Conservation (phyloP, 2,113 vertebrate species). For the Sigmodon hispidus region DNA sequence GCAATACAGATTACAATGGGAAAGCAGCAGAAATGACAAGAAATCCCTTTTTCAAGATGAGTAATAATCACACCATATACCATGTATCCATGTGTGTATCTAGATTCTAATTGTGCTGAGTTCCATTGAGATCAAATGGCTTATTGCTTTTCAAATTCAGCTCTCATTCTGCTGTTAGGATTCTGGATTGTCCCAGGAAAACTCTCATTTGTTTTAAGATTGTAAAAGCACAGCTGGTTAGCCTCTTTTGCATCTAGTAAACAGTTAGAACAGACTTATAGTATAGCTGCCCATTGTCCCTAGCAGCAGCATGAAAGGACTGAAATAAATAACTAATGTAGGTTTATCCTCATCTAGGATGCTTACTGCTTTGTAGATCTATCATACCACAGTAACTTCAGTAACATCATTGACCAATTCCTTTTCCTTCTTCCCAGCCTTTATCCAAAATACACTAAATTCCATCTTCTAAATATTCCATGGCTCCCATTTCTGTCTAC, state of each 20-base stretch:
- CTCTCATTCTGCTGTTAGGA: background rate
- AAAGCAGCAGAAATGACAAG: background rate
- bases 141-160: constrained; percentile 6
- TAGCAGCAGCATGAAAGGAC: background rate
- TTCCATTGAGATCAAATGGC: background rate
- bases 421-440: background rate
- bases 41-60: background rate
- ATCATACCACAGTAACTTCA: background rate
- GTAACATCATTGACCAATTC: background rate
- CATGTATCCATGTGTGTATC: background rate
- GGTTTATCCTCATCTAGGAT: background rate
- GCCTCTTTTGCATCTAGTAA: background rate
- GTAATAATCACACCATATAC: background rate
- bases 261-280: background rate
- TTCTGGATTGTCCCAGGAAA: background rate
- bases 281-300: background rate
- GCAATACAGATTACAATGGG: background rate
- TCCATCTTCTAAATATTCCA: background rate
- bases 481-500: background rate
- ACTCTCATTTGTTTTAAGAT: background rate
- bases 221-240: background rate
- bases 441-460: background rate
- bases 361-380: background rate
- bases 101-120: background rate
- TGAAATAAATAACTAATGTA: background rate